Percentiles rank a stretch among this genome's conserved stretches.
These are phyloP conservation scores for Melanotaenia trifasciata DNA, from an alignment of 2,797 vertebrate species.

Conservation along the genomic window DNA sequence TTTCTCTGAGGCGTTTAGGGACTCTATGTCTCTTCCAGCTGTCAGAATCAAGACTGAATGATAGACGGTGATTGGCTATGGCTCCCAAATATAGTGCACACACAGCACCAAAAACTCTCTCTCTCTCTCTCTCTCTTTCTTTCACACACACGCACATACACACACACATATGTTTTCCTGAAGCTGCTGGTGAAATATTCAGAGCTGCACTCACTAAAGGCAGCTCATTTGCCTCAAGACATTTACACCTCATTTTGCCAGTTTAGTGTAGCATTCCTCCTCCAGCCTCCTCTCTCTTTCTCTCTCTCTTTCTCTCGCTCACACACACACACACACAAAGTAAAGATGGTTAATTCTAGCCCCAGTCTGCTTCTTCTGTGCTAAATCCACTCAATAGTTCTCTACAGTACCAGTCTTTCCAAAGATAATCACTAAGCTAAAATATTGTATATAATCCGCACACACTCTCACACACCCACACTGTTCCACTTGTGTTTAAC, in stretches of 20 bases:
- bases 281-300: constrained; percentile 21
- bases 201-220: constrained; percentile 55
- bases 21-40: constrained; percentile 71
- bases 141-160: background rate
- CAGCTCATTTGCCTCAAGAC: constrained; percentile 73
- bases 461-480: constrained; percentile 1
- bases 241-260: constrained; percentile 75
- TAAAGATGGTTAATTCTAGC: constrained; percentile 55
- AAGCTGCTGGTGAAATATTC: constrained; percentile 68
- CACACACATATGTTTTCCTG: constrained; percentile 25
- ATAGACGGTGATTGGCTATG: constrained; percentile 73
- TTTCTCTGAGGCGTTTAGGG: constrained; percentile 70
- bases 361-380: constrained; percentile 33
- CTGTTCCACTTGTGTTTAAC: background rate
- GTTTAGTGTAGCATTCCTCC: constrained; percentile 64
- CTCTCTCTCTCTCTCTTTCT: too few relatives aligned
- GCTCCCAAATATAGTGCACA: constrained; percentile 34
- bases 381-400: constrained; percentile 48
- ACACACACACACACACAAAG: constrained; percentile 6
- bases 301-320: constrained; percentile 8
- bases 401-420: constrained; percentile 41
- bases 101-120: constrained; percentile 14
- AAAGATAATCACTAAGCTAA: constrained; percentile 50
- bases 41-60: constrained; percentile 72
- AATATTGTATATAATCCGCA: constrained; percentile 9